Conservation (phyloP, 2,797 vertebrate genomes). For the Crocodylus rhombifer region DNA sequence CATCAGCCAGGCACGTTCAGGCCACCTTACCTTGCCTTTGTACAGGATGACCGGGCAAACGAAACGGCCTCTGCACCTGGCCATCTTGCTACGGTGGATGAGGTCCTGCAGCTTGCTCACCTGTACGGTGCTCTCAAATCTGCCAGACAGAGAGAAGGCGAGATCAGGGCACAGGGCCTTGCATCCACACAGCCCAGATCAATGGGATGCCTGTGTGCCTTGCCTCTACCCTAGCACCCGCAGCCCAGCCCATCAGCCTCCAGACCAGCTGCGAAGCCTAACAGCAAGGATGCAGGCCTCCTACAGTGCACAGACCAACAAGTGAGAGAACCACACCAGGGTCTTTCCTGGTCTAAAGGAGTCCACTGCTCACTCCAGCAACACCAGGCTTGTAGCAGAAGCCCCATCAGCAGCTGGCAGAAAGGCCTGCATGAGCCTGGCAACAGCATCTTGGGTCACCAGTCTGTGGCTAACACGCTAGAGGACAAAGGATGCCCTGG, state of each 20-base stretch:
- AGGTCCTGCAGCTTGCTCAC: constrained; percentile 94
- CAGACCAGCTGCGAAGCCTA: neutral
- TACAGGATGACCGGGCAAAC: constrained; percentile 98
- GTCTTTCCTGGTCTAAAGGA: neutral
- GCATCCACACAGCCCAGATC: fast-evolving
- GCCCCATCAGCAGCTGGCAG: neutral
- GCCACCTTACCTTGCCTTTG: constrained; percentile 92
- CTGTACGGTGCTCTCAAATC: constrained; percentile 93
- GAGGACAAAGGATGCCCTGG: neutral
- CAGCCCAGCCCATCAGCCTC: neutral
- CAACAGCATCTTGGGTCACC: fast-evolving
- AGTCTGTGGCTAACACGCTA: neutral
- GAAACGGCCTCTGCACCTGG: constrained; percentile 94
- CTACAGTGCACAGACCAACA: too few species aligned
- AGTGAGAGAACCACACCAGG: too few species aligned
- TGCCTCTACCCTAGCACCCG: neutral
- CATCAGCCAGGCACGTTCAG: neutral
- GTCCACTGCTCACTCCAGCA: neutral
- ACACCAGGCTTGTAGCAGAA: neutral
- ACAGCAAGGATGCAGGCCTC: neutral
- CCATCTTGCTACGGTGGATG: constrained; percentile 95
- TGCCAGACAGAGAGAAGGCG: constrained; percentile 58
- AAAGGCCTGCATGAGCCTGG: neutral
- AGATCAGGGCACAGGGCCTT: constrained; percentile 13
- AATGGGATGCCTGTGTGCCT: neutral